Percentiles rank a stretch among this genome's conserved stretches.
These are phyloP conservation scores for Linurgus olivaceus DNA, from an alignment of 2,797 vertebrate genomes.

Conservation along the genomic window DNA sequence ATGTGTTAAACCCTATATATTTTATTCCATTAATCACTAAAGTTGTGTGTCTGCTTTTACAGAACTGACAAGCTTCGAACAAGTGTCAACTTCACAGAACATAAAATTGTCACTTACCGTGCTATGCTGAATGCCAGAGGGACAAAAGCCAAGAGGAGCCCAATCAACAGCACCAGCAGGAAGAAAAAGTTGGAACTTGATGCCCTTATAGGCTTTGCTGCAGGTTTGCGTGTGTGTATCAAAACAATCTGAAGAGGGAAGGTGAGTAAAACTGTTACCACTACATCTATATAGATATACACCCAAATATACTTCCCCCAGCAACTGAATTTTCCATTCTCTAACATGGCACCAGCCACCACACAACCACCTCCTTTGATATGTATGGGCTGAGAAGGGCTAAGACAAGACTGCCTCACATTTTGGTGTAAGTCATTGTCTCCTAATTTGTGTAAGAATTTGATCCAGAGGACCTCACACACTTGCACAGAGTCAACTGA, in stretches of 20 bases:
- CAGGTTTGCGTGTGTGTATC: slow-evolving; percentile 85
- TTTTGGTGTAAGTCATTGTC: rapidly evolving
- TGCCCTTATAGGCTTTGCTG: slow-evolving; percentile 86
- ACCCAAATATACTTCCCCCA: background rate
- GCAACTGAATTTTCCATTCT: background rate
- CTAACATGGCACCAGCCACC: background rate
- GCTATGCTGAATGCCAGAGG: slow-evolving; percentile 86
- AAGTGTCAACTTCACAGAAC: background rate
- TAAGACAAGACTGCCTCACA: background rate
- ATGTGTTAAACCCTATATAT: background rate
- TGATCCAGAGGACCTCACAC: background rate
- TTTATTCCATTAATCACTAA: background rate
- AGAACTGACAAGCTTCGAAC: background rate
- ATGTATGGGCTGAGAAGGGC: background rate
- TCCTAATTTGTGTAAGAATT: background rate
- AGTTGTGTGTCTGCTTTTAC: background rate
- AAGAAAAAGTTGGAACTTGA: slow-evolving; percentile 97
- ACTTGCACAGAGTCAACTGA: background rate
- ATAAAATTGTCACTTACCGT: slow-evolving; percentile 77
- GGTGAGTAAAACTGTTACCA: background rate
- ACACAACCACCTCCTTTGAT: background rate
- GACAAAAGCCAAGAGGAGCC: slow-evolving; percentile 84
- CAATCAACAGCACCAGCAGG: slow-evolving; percentile 88
- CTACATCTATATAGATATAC: rapidly evolving
- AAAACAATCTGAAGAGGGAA: slow-evolving; percentile 80